A percentile compares a stretch with the other conserved stretches of the same genome.
phyloP scores from a whole-genome alignment of 2,888 invertebrate species.

The Frankliniella intonsa region DNA sequence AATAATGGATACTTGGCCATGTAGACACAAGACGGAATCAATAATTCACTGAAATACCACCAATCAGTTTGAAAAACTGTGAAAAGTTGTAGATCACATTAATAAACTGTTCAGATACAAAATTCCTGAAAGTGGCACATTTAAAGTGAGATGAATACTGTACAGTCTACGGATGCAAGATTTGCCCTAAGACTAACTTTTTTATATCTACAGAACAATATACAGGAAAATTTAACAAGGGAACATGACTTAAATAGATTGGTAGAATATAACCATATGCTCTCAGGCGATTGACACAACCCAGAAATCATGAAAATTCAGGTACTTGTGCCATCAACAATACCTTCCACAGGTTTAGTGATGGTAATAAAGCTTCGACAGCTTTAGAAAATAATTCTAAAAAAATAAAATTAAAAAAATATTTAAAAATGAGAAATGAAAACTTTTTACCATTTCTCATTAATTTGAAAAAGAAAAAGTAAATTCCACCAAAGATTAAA shows the following conservation, averaged over 20 bases:
- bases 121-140: not conserved
- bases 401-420: not conserved
- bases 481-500: not conserved
- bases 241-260: not conserved
- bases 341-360: too few species aligned
- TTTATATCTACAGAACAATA: not conserved
- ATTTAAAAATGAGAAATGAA: not conserved
- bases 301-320: constrained; percentile 11
- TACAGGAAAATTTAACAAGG: not conserved
- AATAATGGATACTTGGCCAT: not conserved
- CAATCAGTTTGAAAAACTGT: too few species aligned
- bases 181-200: not conserved
- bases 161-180: not conserved
- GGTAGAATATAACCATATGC: not conserved
- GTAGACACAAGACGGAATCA: too few species aligned
- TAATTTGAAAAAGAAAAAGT: not conserved
- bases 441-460: not conserved
- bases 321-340: not conserved
- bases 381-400: not conserved
- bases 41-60: too few species aligned
- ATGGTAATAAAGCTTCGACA: too few species aligned
- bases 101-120: not conserved
- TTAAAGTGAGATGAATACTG: too few species aligned
- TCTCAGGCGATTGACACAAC: constrained; percentile 9
- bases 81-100: not conserved